Evolutionary conservation across 2,113 vertebrate genomes (phyloP).

Genomic region (Pycnonotus jocosus): DNA sequence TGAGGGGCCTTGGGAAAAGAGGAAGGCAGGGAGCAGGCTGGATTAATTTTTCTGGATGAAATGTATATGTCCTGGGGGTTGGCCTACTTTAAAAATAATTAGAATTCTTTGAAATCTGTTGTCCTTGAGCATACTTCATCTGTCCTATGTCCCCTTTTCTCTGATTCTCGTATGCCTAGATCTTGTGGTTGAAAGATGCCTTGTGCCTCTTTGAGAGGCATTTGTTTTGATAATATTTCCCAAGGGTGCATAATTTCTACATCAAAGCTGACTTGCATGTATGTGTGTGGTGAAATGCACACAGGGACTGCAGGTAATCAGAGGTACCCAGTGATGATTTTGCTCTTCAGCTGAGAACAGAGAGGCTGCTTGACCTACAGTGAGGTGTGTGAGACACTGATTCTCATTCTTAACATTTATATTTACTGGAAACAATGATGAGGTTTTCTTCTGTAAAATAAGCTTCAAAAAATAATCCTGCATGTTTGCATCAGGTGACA

Average conservation of each 20-base stretch:
- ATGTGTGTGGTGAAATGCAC: not conserved
- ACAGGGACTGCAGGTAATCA: not conserved
- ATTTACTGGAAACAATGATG: not conserved
- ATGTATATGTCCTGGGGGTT: conserved; percentile 51
- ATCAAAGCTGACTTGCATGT: not conserved
- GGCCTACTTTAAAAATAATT: conserved; percentile 62
- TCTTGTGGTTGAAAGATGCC: not conserved
- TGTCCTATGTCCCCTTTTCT: not conserved
- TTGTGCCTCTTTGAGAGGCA: not conserved
- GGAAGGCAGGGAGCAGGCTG: conserved; percentile 37
- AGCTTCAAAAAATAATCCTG: not conserved
- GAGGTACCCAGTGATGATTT: not conserved
- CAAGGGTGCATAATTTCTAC: not conserved
- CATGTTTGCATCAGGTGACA: not conserved
- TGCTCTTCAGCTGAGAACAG: not conserved
- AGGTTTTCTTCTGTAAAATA: not conserved
- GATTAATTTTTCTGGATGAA: conserved; percentile 64
- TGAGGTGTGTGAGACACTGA: not conserved
- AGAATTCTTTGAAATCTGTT: conserved; percentile 50
- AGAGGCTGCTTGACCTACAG: not conserved
- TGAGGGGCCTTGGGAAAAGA: conserved; percentile 43
- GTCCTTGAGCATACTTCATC: conserved; percentile 45
- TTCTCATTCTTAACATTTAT: not conserved
- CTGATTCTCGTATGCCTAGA: not conserved
- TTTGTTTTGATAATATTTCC: not conserved